Base-by-base conservation (phyloP, 2,113 vertebrate species). In the Coptodon rendalli region DNA sequence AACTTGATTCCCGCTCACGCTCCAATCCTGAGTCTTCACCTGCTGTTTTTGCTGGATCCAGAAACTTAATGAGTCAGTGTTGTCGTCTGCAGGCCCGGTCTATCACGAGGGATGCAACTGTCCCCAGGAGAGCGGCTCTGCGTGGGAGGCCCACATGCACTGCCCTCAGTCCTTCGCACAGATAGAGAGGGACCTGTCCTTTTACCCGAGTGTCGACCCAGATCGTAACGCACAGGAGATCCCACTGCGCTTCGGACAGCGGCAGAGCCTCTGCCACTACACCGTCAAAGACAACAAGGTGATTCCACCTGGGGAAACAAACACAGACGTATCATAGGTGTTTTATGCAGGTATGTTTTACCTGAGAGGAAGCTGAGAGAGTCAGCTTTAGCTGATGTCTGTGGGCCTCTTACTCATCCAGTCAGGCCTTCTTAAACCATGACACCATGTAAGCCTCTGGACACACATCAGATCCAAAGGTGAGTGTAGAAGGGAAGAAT, bases 211-310 rank as follows among this genome's bases (percentile, higher is more conserved):
- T 12, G 95, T 99, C 3, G 97, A 99, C 91, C 97, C 97, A 11
- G 98, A 98, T 86, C 97, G 95, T 89, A 98, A 97, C 83, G 96
- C 97, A 36, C 76, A 91, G 86, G 98, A 99, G 96, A 97, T 99
- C 89, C 97, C 98, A 0, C 91, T 97, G 89, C 97, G 98, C 81
- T 99, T 99, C 89, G 98, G 98, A 34, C 97, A 98, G 89, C 97
- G 98, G 59, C 98, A 99, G 89, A 99, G 98, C 89, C 96, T 99
- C 81, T 99, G 99, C 85, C 98, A 99, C 93, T 99, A 99, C 92
- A 98, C 98, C n/a, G 89, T 99, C 89, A 99, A 98, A 96, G 95
- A 98, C 92, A 99, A 98, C 36, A 97, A 98, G 98, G 98, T 99
- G 83, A 8, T 29, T 50, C 6, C 13, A 22, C 36, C 36, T 5